Evolutionary conservation across 2,888 invertebrate genomes (phyloP).

Genomic region (Trichogramma dendrolimi): DNA sequence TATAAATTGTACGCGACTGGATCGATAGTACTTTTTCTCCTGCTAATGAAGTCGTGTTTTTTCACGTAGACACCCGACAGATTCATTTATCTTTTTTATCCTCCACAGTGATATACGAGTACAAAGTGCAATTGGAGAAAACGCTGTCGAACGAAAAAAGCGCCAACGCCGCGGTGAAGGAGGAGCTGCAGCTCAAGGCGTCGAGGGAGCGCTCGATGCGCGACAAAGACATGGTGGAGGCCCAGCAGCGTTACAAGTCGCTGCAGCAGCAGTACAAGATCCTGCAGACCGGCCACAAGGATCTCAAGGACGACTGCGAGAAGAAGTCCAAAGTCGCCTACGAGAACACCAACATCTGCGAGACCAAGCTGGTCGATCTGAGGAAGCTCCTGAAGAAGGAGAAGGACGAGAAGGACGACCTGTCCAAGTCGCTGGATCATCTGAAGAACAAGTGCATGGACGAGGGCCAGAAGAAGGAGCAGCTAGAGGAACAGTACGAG

Average conservation of each 20-base stretch:
- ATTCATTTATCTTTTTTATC: not conserved
- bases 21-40: no score
- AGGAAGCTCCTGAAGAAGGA: constrained; percentile 31
- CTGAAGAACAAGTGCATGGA: constrained; percentile 43
- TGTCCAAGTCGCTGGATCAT: constrained; percentile 39
- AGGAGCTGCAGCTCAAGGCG: constrained; percentile 47
- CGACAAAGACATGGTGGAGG: constrained; percentile 44
- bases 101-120: constrained; percentile 47
- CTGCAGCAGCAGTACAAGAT: constrained; percentile 46
- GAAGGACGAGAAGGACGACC: constrained; percentile 37
- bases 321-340: constrained; percentile 40
- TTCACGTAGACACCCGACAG: no score
- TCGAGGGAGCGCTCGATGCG: constrained; percentile 43
- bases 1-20: not conserved
- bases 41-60: no score
- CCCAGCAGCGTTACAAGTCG: constrained; percentile 45
- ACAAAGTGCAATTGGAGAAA: constrained; percentile 47
- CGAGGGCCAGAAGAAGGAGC: constrained; percentile 40
- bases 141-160: constrained; percentile 48
- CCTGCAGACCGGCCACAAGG: constrained; percentile 44
- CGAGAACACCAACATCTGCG: constrained; percentile 38
- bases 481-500: constrained; percentile 41
- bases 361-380: constrained; percentile 39
- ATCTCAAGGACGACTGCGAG: constrained; percentile 44
- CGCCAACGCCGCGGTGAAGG: constrained; percentile 44